Conservation (phyloP, 2,888 invertebrate genomes). For the Alloplasta piceator region DNA sequence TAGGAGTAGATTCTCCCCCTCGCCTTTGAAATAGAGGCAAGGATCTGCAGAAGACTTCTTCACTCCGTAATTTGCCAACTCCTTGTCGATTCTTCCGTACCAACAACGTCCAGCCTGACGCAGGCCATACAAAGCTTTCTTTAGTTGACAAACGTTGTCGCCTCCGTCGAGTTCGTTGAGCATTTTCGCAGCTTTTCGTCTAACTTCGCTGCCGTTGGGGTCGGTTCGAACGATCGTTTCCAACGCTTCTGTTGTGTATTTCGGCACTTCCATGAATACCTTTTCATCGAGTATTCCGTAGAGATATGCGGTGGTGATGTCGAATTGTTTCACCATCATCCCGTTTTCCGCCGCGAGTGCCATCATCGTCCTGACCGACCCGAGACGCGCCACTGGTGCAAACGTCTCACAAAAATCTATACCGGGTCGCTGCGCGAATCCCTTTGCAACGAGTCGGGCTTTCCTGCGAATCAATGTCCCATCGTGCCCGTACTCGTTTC, state of each 20-base stretch:
- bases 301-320: conserved; percentile 65
- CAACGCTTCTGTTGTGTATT: conserved; percentile 16
- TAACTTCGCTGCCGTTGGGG: background rate
- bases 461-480: conserved; percentile 51
- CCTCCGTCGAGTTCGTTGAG: conserved; percentile 34
- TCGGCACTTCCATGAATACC: conserved; percentile 60
- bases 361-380: conserved; percentile 55
- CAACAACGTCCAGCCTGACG: conserved; percentile 66
- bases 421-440: too few species aligned
- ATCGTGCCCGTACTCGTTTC: conserved; percentile 46
- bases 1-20: conserved; percentile 25
- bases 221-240: conserved; percentile 14
- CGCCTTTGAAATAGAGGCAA: conserved; percentile 45
- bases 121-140: conserved; percentile 64
- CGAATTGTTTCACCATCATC: conserved; percentile 64
- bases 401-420: too few species aligned
- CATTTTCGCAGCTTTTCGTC: conserved; percentile 54
- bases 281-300: conserved; percentile 64
- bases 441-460: conserved; percentile 50
- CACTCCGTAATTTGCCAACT: conserved; percentile 52
- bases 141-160: conserved; percentile 45
- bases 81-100: conserved; percentile 50
- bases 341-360: conserved; percentile 56
- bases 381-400: conserved; percentile 32
- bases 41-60: conserved; percentile 52